Conservation (phyloP, 1,140 invertebrate genomes). For the Lanistes nyassanus region DNA sequence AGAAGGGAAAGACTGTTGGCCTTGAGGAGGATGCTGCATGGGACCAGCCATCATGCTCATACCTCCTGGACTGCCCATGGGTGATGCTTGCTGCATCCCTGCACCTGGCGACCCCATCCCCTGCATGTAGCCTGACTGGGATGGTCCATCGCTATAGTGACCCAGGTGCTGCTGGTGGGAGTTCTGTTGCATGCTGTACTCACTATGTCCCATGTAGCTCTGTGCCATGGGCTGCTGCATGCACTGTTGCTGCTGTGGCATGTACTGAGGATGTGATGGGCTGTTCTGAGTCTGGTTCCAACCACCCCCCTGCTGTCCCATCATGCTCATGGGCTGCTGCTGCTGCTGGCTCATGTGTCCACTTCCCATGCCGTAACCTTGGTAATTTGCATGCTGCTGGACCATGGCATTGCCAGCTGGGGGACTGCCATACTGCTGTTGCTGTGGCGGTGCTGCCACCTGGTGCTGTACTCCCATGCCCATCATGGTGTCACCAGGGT, state of each 20-base stretch:
- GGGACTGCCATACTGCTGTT: slow-evolving; percentile 37
- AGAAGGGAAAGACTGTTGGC: slow-evolving; percentile 8
- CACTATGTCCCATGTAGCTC: slow-evolving; percentile 40
- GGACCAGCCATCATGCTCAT: slow-evolving; percentile 29
- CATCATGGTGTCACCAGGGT: slow-evolving; percentile 30
- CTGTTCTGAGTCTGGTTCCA: slow-evolving; percentile 44
- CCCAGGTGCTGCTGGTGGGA: slow-evolving; percentile 26
- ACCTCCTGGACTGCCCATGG: slow-evolving; percentile 35
- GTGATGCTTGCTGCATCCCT: slow-evolving; percentile 34
- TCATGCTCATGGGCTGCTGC: slow-evolving; percentile 28
- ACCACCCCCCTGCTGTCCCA: slow-evolving; percentile 18
- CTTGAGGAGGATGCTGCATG: slow-evolving; percentile 2
- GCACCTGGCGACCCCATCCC: slow-evolving; percentile 34
- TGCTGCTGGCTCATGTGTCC: slow-evolving; percentile 22
- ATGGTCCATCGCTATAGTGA: slow-evolving; percentile 31
- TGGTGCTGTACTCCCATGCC: slow-evolving; percentile 30
- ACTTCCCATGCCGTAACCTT: slow-evolving; percentile 26
- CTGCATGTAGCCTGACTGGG: slow-evolving; percentile 34
- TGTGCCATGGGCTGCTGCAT: slow-evolving; percentile 30
- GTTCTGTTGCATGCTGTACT: slow-evolving; percentile 43
- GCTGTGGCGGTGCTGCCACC: slow-evolving; percentile 10
- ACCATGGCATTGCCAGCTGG: slow-evolving; percentile 26
- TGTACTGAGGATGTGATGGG: slow-evolving; percentile 36
- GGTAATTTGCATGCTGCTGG: slow-evolving; percentile 26
- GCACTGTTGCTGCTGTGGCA: slow-evolving; percentile 55